These are phyloP conservation scores for Herminia tarsipennalis DNA, from an alignment of 2,888 invertebrate genomes.

Conservation along the genomic window DNA sequence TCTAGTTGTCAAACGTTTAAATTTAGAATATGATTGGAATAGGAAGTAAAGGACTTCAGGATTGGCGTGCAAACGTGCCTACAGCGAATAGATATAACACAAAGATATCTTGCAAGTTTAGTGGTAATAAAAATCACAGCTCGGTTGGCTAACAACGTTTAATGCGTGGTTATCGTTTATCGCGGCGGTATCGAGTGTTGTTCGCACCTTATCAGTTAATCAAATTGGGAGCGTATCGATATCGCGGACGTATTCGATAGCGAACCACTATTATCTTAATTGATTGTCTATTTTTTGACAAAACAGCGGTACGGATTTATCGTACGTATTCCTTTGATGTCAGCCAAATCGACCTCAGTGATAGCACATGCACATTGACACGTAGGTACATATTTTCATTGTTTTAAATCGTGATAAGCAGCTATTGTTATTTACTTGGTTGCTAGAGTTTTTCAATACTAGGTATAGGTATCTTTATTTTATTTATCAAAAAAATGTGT, in stretches of 20 bases:
- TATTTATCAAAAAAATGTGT: too few relatives aligned
- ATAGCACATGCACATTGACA: constrained; percentile 34
- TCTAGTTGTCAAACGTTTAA: neutral
- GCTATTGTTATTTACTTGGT: neutral
- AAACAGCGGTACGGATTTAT: constrained; percentile 62
- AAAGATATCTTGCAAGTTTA: constrained; percentile 68
- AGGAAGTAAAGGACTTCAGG: neutral
- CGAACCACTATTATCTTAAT: constrained; percentile 79
- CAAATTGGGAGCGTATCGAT: constrained; percentile 83
- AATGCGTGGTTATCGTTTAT: constrained; percentile 77
- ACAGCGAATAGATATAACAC: constrained; percentile 51
- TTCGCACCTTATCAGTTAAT: constrained; percentile 78
- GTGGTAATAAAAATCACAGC: constrained; percentile 81
- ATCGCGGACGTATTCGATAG: constrained; percentile 76
- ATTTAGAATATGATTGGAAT: constrained; percentile 3
- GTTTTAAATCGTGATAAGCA: neutral
- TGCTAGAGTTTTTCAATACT: too few relatives aligned
- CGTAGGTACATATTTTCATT: constrained; percentile 1
- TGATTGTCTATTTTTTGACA: constrained; percentile 79
- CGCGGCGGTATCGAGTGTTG: constrained; percentile 78
- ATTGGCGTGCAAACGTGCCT: constrained; percentile 17
- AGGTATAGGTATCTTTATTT: too few relatives aligned
- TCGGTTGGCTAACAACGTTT: constrained; percentile 77
- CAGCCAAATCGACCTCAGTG: constrained; percentile 41
- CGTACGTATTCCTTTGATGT: constrained; percentile 58